These are phyloP conservation scores for Porites australiensis DNA, from an alignment of 64 coral and sea anemone genomes.

Conservation along the genomic window DNA sequence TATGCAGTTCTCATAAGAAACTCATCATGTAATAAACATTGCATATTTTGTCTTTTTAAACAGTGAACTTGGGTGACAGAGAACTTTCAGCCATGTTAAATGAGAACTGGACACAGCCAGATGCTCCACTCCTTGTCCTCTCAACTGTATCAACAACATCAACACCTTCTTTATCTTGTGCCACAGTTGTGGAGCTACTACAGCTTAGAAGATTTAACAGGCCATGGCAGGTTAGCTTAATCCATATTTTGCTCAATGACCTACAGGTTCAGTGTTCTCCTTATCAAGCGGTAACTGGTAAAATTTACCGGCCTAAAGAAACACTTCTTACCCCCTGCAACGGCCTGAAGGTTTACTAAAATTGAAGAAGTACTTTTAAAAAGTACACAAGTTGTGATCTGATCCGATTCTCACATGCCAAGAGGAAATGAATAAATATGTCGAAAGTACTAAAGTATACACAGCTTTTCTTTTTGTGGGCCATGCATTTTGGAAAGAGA, in stretches of 20 bases:
- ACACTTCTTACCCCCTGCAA: too few species aligned
- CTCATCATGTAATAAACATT: not conserved
- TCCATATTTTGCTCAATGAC: not conserved
- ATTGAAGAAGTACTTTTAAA: too few species aligned
- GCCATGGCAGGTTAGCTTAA: constrained; percentile 81
- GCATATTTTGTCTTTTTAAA: not conserved
- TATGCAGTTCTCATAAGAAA: not conserved
- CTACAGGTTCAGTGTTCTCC: not conserved
- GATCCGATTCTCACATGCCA: too few species aligned
- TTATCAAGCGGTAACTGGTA: too few species aligned
- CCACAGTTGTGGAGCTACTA: constrained; percentile 77
- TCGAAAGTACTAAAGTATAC: too few species aligned
- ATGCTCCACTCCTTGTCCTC: constrained; percentile 80
- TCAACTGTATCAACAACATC: constrained; percentile 64
- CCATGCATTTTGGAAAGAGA: too few species aligned
- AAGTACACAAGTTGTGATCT: too few species aligned
- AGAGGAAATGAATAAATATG: too few species aligned
- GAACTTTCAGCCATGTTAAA: constrained; percentile 90
- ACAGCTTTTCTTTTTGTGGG: too few species aligned
- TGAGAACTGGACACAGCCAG: constrained; percentile 76
- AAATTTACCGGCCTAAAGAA: too few species aligned
- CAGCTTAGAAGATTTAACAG: constrained; percentile 83
- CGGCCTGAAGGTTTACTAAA: too few species aligned
- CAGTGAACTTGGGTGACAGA: constrained; percentile 79
- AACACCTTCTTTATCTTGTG: constrained; percentile 69